A percentile compares a stretch with the other conserved stretches of the same genome.
Conservation (phyloP, 2,113 vertebrate genomes). For the Ramphastos sulfuratus region DNA sequence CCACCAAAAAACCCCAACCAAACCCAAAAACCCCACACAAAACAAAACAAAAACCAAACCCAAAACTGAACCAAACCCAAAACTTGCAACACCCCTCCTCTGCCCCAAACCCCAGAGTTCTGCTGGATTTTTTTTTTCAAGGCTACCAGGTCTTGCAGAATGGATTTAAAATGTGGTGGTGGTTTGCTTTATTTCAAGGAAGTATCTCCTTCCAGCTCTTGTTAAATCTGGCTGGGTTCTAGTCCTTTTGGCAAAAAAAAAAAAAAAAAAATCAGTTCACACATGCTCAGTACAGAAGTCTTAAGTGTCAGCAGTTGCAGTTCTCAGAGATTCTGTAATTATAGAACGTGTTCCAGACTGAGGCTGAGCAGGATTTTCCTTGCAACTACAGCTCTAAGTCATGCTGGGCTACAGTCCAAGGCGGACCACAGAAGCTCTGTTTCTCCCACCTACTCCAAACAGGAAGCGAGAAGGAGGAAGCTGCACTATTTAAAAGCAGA, state of each 20-base stretch:
- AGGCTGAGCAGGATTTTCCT: slow-evolving; percentile 66
- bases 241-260: neutral
- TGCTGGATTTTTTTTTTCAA: neutral
- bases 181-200: neutral
- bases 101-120: neutral
- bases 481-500: slow-evolving; percentile 52
- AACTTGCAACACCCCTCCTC: too few relatives aligned
- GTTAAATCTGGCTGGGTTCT: neutral
- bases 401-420: slow-evolving; percentile 49
- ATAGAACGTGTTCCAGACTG: slow-evolving; percentile 41
- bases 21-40: too few relatives aligned
- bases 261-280: neutral
- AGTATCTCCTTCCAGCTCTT: neutral
- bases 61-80: too few relatives aligned
- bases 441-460: slow-evolving; percentile 61
- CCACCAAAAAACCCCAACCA: neutral
- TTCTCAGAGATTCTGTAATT: slow-evolving; percentile 60
- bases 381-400: slow-evolving; percentile 27
- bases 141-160: neutral
- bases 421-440: neutral
- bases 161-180: neutral
- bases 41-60: too few relatives aligned
- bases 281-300: slow-evolving; percentile 19
- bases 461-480: slow-evolving; percentile 65
- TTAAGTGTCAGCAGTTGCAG: slow-evolving; percentile 61